Conservation (phyloP, 2,797 vertebrate genomes). For the Cyprinodon diabolis region DNA sequence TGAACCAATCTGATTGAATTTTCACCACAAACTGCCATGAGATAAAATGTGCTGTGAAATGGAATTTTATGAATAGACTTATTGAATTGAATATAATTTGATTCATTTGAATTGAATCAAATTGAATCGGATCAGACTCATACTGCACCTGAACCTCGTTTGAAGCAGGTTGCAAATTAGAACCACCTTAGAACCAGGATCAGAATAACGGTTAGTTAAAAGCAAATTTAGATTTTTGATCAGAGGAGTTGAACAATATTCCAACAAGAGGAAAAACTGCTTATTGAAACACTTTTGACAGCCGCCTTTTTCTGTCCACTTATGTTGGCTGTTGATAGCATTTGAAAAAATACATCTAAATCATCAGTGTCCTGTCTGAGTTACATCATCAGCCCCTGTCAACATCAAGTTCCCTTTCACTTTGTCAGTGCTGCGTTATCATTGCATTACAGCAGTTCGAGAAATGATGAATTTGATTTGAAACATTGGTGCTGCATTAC, state of each 20-base stretch:
- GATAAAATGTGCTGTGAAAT: too few relatives aligned
- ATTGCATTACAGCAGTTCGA: constrained; percentile 46
- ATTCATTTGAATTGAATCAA: too few relatives aligned
- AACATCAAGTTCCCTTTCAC: constrained; percentile 34
- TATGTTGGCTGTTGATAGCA: neutral
- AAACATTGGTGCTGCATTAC: constrained; percentile 59
- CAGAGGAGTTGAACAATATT: neutral
- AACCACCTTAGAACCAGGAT: neutral
- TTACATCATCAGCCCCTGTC: constrained; percentile 28
- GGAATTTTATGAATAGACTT: too few relatives aligned
- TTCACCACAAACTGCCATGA: too few relatives aligned
- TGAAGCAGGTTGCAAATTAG: neutral
- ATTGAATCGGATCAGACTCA: neutral
- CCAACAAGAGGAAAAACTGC: neutral
- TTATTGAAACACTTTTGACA: neutral
- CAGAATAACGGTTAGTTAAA: neutral
- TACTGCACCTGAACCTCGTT: neutral
- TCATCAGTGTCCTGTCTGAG: constrained; percentile 20
- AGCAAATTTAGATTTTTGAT: neutral
- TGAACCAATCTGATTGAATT: too few relatives aligned
- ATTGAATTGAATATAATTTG: too few relatives aligned
- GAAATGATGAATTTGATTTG: constrained; percentile 50
- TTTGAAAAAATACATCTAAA: neutral
- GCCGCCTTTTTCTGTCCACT: neutral
- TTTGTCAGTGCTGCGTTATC: constrained; percentile 48